Percentiles rank a stretch among this genome's conserved stretches.
Evolutionary conservation across 2,113 vertebrate genomes (phyloP).

Genomic region (mouse (Mus musculus)): GRCm39 chr4:79808501-79809000

Average conservation of each 20-base stretch:
- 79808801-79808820: neutral
- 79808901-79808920: neutral
- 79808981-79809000: neutral
- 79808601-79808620: neutral
- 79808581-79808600: neutral
- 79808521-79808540: neutral
- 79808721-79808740: neutral
- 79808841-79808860: neutral
- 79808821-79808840: neutral
- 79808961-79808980: neutral
- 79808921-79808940: neutral
- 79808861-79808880: neutral
- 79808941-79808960: neutral
- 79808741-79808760: neutral
- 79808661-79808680: neutral
- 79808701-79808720: neutral
- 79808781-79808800: neutral
- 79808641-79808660: neutral
- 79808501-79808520: neutral
- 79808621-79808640: neutral
- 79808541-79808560: neutral
- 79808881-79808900: neutral
- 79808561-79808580: neutral
- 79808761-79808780: neutral
- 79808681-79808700: neutral